phyloP scores from a whole-genome alignment of 2,113 vertebrate species.

The Odontophorus gujanensis region DNA sequence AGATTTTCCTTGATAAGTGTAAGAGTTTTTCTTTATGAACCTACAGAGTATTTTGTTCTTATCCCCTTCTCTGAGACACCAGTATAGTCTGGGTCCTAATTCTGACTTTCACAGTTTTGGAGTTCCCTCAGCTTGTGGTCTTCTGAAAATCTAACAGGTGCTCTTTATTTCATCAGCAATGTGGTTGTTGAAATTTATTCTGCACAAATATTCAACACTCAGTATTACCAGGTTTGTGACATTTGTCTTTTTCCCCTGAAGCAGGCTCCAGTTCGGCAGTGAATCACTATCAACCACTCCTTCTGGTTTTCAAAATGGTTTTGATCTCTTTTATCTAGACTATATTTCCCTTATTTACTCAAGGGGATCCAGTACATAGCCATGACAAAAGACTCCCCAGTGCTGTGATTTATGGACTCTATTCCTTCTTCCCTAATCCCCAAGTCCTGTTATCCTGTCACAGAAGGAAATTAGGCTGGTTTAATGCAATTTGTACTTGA shows the following conservation, averaged over 20 bases:
- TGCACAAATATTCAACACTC: neutral
- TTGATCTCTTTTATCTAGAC: neutral
- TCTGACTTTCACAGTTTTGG: neutral
- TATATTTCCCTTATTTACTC: neutral
- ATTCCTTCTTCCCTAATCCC: conserved; percentile 7
- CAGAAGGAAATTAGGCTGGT: conserved; percentile 37
- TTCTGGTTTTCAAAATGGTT: neutral
- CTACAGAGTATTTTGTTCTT: neutral
- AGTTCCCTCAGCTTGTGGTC: neutral
- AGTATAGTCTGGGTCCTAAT: neutral
- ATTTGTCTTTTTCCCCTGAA: neutral
- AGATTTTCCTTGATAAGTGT: neutral
- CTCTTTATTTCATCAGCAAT: neutral
- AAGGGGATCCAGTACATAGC: neutral
- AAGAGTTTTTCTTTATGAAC: neutral
- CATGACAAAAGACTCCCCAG: neutral
- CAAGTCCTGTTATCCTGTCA: conserved; percentile 22
- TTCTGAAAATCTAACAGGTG: neutral
- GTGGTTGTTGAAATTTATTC: neutral
- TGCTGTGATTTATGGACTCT: neutral
- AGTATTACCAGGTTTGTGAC: neutral
- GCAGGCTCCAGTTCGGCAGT: neutral
- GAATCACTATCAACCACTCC: neutral
- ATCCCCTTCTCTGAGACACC: neutral
- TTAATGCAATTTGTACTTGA: conserved; percentile 62